Evolutionary conservation across 2,888 invertebrate genomes (phyloP).

Genomic region (Thereva unica): DNA sequence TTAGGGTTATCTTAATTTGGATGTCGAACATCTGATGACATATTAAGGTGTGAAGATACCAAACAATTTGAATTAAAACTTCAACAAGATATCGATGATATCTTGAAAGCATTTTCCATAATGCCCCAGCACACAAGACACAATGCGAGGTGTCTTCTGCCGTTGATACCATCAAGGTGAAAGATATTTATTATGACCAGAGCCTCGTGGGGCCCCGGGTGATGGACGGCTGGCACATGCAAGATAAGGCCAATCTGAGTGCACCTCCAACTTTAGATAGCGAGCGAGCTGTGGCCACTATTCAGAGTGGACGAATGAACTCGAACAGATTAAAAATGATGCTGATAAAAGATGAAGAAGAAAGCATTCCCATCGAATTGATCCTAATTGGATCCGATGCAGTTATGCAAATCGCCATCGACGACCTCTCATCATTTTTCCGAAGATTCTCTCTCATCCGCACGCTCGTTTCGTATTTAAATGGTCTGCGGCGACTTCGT

Average conservation of each 20-base stretch:
- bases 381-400: constrained; percentile 31
- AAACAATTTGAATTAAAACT: constrained; percentile 6
- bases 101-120: too few species aligned
- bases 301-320: not conserved
- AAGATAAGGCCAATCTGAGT: constrained; percentile 21
- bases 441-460: constrained; percentile 9
- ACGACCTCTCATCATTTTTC: constrained; percentile 24
- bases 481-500: constrained; percentile 9
- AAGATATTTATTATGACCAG: not conserved
- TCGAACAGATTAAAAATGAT: constrained; percentile 28
- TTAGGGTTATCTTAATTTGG: too few species aligned
- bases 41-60: too few species aligned
- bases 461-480: constrained; percentile 27
- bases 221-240: not conserved
- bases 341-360: constrained; percentile 19
- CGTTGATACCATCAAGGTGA: not conserved
- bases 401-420: constrained; percentile 28
- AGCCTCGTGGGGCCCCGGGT: too few species aligned
- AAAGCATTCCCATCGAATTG: constrained; percentile 22
- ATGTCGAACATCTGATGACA: too few species aligned
- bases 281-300: not conserved
- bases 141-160: too few species aligned
- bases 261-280: constrained; percentile 16
- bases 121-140: too few species aligned
- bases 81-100: not conserved